phyloP scores from a whole-genome alignment of 2,888 invertebrate genomes.

The Tenthredo mesomela region DNA sequence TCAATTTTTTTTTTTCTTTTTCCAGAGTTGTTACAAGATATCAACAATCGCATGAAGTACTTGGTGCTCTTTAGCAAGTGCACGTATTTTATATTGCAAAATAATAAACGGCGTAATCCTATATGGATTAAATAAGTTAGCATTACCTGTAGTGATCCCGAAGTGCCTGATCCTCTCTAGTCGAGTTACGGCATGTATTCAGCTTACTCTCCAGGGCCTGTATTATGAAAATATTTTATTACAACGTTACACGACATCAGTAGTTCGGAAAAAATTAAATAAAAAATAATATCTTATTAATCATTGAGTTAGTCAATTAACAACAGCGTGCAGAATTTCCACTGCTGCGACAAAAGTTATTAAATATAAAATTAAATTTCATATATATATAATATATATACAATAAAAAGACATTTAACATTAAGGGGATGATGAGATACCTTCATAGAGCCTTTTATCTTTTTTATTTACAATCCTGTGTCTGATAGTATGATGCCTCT shows the following conservation, averaged over 20 bases:
- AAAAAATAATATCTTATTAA: neutral
- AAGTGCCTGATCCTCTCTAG: slow-evolving; percentile 75
- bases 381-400: neutral
- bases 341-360: neutral
- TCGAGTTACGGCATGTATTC: slow-evolving; percentile 74
- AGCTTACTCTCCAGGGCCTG: slow-evolving; percentile 76
- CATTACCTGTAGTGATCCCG: slow-evolving; percentile 77
- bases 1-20: no score
- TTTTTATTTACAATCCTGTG: slow-evolving; percentile 17
- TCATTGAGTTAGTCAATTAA: slow-evolving; percentile 25
- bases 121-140: slow-evolving; percentile 62
- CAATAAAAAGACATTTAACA: neutral
- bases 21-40: neutral
- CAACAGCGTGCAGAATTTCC: neutral
- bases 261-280: neutral
- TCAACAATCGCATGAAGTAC: slow-evolving; percentile 48
- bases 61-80: slow-evolving; percentile 27
- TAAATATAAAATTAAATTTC: neutral
- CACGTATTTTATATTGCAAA: slow-evolving; percentile 57
- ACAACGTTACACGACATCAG: neutral
- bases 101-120: slow-evolving; percentile 61
- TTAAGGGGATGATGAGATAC: neutral
- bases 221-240: slow-evolving; percentile 54
- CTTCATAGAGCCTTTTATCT: slow-evolving; percentile 17
- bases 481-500: neutral